These are phyloP conservation scores for Leuctra nigra DNA, from an alignment of 2,888 invertebrate genomes.

Conservation along the genomic window DNA sequence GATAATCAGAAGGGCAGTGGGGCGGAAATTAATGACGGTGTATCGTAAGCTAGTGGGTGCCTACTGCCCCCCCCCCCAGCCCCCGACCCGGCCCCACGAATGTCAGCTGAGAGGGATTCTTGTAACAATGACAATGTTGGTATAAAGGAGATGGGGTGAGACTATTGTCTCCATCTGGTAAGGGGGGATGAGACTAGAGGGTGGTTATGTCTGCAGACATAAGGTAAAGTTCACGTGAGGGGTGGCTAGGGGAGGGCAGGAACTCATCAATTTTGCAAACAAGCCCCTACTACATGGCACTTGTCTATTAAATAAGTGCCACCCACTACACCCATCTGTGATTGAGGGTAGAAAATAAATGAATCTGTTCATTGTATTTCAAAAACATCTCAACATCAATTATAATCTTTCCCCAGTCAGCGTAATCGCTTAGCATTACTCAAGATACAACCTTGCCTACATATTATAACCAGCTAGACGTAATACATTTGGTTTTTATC, in stretches of 20 bases:
- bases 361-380: no score
- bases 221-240: slow-evolving; percentile 14
- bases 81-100: no score
- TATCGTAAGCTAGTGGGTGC: slow-evolving; percentile 1
- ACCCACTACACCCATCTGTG: neutral
- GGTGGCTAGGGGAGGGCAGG: neutral
- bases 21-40: slow-evolving; percentile 10
- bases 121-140: slow-evolving; percentile 12
- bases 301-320: slow-evolving; percentile 4
- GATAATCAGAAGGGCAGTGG: slow-evolving; percentile 14
- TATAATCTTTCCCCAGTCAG: no score
- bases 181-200: neutral
- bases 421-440: no score
- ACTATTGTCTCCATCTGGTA: slow-evolving; percentile 13
- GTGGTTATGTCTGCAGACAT: slow-evolving; percentile 10
- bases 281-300: neutral
- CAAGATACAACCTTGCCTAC: no score
- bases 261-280: slow-evolving; percentile 10
- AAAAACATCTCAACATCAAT: no score
- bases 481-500: no score
- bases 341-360: neutral
- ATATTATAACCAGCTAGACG: no score
- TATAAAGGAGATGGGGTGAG: neutral
- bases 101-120: neutral
- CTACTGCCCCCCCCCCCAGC: neutral